These are phyloP conservation scores for Diadegma fenestrale DNA, from an alignment of 2,888 invertebrate species.

Conservation along the genomic window DNA sequence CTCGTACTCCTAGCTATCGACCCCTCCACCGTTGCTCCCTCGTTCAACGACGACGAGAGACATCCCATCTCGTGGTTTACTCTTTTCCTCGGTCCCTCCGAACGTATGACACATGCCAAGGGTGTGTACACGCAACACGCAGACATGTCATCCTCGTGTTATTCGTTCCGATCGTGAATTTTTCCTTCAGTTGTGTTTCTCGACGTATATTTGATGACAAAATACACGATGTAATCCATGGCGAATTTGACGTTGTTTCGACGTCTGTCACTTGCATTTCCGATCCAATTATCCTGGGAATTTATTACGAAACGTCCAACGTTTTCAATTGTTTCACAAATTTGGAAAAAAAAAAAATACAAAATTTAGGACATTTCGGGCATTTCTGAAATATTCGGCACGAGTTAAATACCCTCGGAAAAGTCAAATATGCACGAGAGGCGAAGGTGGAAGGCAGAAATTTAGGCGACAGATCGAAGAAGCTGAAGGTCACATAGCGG, in stretches of 20 bases:
- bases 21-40: conserved; percentile 42
- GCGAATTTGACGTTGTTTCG: neutral
- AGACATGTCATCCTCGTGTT: conserved; percentile 40
- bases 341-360: too few species aligned
- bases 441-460: neutral
- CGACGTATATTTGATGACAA: neutral
- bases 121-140: conserved; percentile 7
- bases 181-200: conserved; percentile 16
- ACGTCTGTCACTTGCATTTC: neutral
- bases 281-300: too few species aligned
- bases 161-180: conserved; percentile 46
- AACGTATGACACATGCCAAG: conserved; percentile 7
- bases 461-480: neutral
- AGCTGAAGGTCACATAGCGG: neutral
- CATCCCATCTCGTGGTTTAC: conserved; percentile 22
- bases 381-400: neutral
- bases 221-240: neutral
- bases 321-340: too few species aligned
- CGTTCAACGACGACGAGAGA: neutral
- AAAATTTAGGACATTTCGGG: too few species aligned
- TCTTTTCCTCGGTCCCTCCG: neutral
- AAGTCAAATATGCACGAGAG: neutral
- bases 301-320: neutral
- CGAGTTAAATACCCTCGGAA: neutral
- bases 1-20: conserved; percentile 56